These are phyloP conservation scores for Brachyhypopomus occidentalis DNA, from an alignment of 2,113 vertebrate species.

Conservation along the genomic window DNA sequence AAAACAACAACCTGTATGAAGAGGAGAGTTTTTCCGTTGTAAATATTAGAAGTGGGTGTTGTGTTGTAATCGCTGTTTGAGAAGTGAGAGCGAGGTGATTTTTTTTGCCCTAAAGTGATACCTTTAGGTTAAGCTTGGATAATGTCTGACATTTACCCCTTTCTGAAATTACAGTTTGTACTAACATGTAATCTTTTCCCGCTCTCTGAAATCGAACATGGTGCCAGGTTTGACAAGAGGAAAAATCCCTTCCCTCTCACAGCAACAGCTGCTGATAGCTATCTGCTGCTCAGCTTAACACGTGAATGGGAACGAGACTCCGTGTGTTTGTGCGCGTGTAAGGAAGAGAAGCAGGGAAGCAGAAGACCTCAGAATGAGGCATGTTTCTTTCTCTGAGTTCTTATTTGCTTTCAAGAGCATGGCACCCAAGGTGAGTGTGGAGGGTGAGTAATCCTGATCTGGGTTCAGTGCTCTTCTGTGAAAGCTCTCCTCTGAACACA, in stretches of 20 bases:
- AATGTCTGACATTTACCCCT: slow-evolving; percentile 37
- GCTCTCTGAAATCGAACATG: slow-evolving; percentile 23
- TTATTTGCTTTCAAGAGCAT: not conserved
- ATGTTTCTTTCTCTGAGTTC: no score
- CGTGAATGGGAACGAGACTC: slow-evolving; percentile 41
- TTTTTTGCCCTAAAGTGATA: slow-evolving; percentile 6
- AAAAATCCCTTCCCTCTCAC: slow-evolving; percentile 32
- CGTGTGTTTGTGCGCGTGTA: slow-evolving; percentile 13
- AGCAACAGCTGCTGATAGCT: slow-evolving; percentile 31
- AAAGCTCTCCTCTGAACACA: no score
- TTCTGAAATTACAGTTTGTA: slow-evolving; percentile 33
- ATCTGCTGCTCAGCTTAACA: slow-evolving; percentile 3
- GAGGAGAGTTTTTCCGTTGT: slow-evolving; percentile 20
- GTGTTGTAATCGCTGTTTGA: slow-evolving; percentile 27
- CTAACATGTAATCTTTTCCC: slow-evolving; percentile 16
- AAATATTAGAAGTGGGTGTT: slow-evolving; percentile 18
- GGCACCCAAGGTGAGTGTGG: not conserved
- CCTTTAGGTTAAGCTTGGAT: slow-evolving; percentile 33
- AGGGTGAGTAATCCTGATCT: not conserved
- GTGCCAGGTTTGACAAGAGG: slow-evolving; percentile 23
- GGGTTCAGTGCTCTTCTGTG: no score
- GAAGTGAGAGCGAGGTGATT: no score
- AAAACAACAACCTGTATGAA: not conserved
- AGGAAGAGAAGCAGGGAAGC: not conserved
- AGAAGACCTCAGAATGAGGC: not conserved